Evolutionary conservation across 2,797 vertebrate genomes (phyloP).

Genomic region (Amniataba percoides): DNA sequence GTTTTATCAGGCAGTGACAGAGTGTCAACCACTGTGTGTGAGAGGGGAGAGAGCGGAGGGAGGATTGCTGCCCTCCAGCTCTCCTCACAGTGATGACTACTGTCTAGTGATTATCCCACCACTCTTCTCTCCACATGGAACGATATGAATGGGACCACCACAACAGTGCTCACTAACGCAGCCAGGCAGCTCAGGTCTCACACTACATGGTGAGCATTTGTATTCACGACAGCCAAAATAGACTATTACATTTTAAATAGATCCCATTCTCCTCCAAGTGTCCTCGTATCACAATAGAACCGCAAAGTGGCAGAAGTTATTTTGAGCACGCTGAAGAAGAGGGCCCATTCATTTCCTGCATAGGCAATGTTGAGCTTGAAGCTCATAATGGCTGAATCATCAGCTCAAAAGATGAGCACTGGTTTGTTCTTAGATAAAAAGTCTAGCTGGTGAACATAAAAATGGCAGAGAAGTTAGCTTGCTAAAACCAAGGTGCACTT

Average conservation of each 20-base stretch:
- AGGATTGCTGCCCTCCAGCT: slow-evolving; percentile 68
- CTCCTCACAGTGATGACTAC: slow-evolving; percentile 52
- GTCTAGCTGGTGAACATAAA: not conserved
- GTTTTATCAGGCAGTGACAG: slow-evolving; percentile 75
- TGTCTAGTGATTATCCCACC: slow-evolving; percentile 58
- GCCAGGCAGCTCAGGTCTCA: slow-evolving; percentile 38
- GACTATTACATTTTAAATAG: slow-evolving; percentile 18
- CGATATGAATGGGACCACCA: slow-evolving; percentile 40
- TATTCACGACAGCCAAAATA: slow-evolving; percentile 29
- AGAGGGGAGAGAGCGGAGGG: slow-evolving; percentile 53
- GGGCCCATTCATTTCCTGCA: slow-evolving; percentile 13
- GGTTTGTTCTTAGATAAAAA: not conserved
- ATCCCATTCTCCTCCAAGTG: slow-evolving; percentile 15
- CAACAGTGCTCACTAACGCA: slow-evolving; percentile 43
- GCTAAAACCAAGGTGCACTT: not conserved
- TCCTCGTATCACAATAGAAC: slow-evolving; percentile 31
- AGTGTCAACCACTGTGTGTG: slow-evolving; percentile 64
- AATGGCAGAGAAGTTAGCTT: not conserved
- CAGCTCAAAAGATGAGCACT: not conserved
- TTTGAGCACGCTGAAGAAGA: not conserved
- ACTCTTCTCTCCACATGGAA: slow-evolving; percentile 39
- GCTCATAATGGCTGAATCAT: not conserved
- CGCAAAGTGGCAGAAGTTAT: slow-evolving; percentile 16
- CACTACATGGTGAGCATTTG: slow-evolving; percentile 16
- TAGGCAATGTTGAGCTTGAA: not conserved